Base-by-base conservation (phyloP, 2,888 invertebrate species). In the Pollenia labialis region DNA sequence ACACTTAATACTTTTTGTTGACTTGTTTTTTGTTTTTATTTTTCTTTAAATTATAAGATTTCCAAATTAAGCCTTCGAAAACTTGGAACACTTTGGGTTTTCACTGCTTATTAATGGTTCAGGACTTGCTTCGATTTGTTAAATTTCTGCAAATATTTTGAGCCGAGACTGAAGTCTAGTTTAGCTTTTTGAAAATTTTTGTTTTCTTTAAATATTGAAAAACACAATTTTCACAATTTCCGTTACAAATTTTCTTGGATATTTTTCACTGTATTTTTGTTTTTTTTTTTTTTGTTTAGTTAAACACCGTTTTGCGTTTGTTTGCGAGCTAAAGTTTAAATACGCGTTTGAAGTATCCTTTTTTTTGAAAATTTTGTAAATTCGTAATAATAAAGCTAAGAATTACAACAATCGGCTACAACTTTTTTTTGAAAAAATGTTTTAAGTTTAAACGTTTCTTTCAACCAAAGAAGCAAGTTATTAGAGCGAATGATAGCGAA, bases 401-500 rank as follows among this genome's bases (percentile, higher is more conserved):
- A 90, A 92, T 92, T 93, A 93, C 93, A 93, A 93, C 92, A 91
- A 91, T 88, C 85, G 90, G 90, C 90, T 92, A 92, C 91, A 91
- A 85, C 74, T 86, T 83, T 81, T 77, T 90, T 71, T 82, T 79
- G 68, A 79, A 79, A 79, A 75, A 71, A 69, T 69, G 62, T 69
- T 86, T 71, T 48, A 62, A 80, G 60, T 60, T 79, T 76, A 84
- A 87, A 84, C 84, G 90, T 91, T 89, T 88, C 82, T 88, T 86
- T 87, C 89, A 89, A 91, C 92, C 89, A 91, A 91, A 91, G 92
- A 91, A 92, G 92, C 91, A 92, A 95, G 95, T 94, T 95, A 94
- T 94, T 95, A 94, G 94, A 94, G 94, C 93, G 95, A 94, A 94
- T 94, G 95, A 95, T 95, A 95, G 95, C 95, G 95, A 94, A 95